phyloP scores from a whole-genome alignment of 1,140 invertebrate species.

The Lineus longissimus region DNA sequence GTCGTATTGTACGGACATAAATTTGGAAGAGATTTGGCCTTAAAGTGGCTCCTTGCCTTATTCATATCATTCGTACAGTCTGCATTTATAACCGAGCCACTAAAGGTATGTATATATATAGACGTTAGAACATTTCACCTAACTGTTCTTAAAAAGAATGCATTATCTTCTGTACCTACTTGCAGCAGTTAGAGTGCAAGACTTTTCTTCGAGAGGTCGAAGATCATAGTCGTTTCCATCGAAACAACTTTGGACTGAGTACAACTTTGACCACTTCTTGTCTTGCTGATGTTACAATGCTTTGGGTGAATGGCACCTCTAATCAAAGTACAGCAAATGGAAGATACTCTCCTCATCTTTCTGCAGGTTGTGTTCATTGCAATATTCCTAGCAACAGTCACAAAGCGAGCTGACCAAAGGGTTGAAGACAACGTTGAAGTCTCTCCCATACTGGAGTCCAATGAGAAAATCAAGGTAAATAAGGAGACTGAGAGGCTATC shows the following conservation, averaged over 20 bases:
- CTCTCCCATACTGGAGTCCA: constrained; percentile 32
- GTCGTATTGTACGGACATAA: constrained; percentile 39
- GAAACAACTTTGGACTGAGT: too few species aligned
- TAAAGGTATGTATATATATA: constrained; percentile 37
- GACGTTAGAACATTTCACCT: too few species aligned
- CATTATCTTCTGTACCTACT: too few species aligned
- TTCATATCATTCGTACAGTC: constrained; percentile 34
- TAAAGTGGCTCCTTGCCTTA: constrained; percentile 43
- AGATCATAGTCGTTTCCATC: too few species aligned
- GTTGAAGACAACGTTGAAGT: constrained; percentile 36
- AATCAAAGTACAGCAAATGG: too few species aligned
- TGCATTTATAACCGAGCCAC: constrained; percentile 40
- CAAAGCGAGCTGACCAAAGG: constrained; percentile 24
- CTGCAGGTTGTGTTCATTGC: constrained; percentile 35
- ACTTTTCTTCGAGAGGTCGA: too few species aligned
- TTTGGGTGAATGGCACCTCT: too few species aligned
- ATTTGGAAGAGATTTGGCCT: constrained; percentile 34
- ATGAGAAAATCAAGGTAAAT: constrained; percentile 31
- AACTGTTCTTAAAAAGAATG: too few species aligned
- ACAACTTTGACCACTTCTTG: too few species aligned
- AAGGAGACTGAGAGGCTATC: too few species aligned
- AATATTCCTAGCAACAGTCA: constrained; percentile 27
- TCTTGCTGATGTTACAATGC: too few species aligned
- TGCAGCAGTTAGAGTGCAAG: too few species aligned
- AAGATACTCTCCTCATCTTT: background rate